These are phyloP conservation scores for Miichthys miiuy DNA, from an alignment of 2,797 vertebrate genomes.

Conservation along the genomic window DNA sequence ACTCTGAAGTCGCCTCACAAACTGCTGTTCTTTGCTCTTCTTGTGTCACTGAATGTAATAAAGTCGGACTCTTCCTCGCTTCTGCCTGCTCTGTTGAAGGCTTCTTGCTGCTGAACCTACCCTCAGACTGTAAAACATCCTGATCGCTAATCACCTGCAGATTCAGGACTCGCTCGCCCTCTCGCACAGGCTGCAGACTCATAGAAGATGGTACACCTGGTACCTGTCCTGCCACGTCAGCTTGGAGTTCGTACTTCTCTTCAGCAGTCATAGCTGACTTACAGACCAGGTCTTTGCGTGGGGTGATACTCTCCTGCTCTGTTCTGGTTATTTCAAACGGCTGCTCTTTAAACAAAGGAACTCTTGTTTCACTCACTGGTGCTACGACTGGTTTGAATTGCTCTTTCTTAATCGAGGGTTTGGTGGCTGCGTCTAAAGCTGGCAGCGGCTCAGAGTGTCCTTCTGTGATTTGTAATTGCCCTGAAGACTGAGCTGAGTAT, in stretches of 20 bases:
- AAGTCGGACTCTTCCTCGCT: slow-evolving; percentile 64
- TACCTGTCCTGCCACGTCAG: slow-evolving; percentile 68
- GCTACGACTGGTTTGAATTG: slow-evolving; percentile 55
- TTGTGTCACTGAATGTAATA: slow-evolving; percentile 74
- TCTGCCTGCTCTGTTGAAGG: slow-evolving; percentile 66
- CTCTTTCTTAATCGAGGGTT: slow-evolving; percentile 64
- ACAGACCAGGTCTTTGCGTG: slow-evolving; percentile 72
- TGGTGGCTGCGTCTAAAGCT: slow-evolving; percentile 54
- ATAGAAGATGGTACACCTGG: slow-evolving; percentile 57
- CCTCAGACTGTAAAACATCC: slow-evolving; percentile 79
- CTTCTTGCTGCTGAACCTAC: slow-evolving; percentile 70
- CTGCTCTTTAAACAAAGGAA: slow-evolving; percentile 77
- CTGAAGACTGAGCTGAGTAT: slow-evolving; percentile 77
- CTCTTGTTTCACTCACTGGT: slow-evolving; percentile 73
- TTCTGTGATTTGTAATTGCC: slow-evolving; percentile 73
- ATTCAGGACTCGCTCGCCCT: slow-evolving; percentile 70
- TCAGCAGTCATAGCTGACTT: slow-evolving; percentile 78
- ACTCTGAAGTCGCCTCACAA: slow-evolving; percentile 72
- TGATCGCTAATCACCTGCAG: slow-evolving; percentile 83
- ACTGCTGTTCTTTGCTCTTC: slow-evolving; percentile 78
- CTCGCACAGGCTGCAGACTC: slow-evolving; percentile 67
- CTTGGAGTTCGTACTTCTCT: slow-evolving; percentile 79
- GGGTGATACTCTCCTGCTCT: slow-evolving; percentile 65
- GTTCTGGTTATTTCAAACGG: slow-evolving; percentile 58
- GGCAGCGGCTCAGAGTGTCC: slow-evolving; percentile 69